phyloP scores from a whole-genome alignment of 2,797 vertebrate genomes.

The Lycodopsis pacificus region DNA sequence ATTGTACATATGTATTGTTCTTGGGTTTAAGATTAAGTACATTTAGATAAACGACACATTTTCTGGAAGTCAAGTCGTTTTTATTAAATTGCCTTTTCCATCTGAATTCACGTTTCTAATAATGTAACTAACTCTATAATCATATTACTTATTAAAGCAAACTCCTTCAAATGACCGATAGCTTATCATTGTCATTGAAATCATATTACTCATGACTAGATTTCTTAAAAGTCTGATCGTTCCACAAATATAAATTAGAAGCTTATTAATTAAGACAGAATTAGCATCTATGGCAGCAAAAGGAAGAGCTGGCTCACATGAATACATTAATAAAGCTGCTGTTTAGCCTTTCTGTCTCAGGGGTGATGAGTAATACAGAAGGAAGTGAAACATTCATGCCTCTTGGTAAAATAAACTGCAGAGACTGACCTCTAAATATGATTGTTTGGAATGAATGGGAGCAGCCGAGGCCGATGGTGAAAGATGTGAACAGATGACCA shows the following conservation, averaged over 20 bases:
- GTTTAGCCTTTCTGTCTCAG: constrained; percentile 73
- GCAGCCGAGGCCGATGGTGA: constrained; percentile 53
- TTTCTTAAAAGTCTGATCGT: constrained; percentile 90
- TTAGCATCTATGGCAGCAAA: constrained; percentile 87
- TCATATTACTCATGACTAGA: constrained; percentile 90
- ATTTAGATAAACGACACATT: neutral
- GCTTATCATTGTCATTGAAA: constrained; percentile 89
- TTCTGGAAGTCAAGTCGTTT: neutral
- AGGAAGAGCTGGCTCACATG: constrained; percentile 85
- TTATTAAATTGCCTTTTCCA: neutral
- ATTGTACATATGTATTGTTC: neutral
- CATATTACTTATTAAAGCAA: constrained; percentile 9
- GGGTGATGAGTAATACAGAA: constrained; percentile 67
- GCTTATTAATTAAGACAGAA: constrained; percentile 89
- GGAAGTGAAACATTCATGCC: constrained; percentile 63
- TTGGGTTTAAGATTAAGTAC: neutral
- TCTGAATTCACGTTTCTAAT: neutral
- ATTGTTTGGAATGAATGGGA: constrained; percentile 69
- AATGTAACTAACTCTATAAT: neutral
- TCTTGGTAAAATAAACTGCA: constrained; percentile 57
- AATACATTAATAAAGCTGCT: constrained; percentile 89
- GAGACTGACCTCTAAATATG: constrained; percentile 66
- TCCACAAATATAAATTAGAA: constrained; percentile 90
- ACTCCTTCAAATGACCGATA: constrained; percentile 30
- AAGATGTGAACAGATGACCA: constrained; percentile 78